These are phyloP conservation scores for Pseudomyrmex dendroicus DNA, from an alignment of 1,140 invertebrate species.

Conservation along the genomic window DNA sequence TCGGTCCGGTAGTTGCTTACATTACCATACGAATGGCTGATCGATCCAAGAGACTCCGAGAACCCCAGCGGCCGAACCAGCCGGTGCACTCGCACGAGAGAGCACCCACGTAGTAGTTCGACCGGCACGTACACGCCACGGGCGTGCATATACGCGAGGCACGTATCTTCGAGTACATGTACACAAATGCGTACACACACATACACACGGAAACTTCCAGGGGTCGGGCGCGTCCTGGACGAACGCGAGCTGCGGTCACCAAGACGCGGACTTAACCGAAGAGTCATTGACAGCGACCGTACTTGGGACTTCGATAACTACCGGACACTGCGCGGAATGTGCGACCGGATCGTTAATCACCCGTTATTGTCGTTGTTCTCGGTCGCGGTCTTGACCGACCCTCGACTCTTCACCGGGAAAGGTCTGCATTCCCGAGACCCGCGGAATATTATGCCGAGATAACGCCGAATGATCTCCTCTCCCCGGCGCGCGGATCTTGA, in stretches of 20 bases:
- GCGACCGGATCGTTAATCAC: slow-evolving; percentile 78
- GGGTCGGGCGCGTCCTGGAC: neutral
- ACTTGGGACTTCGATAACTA: slow-evolving; percentile 56
- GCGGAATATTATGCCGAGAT: slow-evolving; percentile 61
- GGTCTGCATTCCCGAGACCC: slow-evolving; percentile 31
- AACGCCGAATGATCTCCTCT: slow-evolving; percentile 16
- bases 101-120: slow-evolving; percentile 57
- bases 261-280: slow-evolving; percentile 8
- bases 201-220: neutral
- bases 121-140: slow-evolving; percentile 40
- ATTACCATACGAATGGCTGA: slow-evolving; percentile 84
- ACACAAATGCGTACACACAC: neutral
- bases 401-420: slow-evolving; percentile 55
- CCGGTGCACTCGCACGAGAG: slow-evolving; percentile 29
- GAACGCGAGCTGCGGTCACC: neutral
- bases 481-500: slow-evolving; percentile 47
- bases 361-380: slow-evolving; percentile 77
- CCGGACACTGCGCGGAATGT: slow-evolving; percentile 9
- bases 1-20: slow-evolving; percentile 82
- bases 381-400: neutral
- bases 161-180: neutral
- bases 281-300: slow-evolving; percentile 59
- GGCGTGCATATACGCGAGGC: slow-evolving; percentile 30
- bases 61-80: slow-evolving; percentile 55
- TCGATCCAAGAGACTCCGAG: slow-evolving; percentile 77